Conservation (phyloP, 2,113 vertebrate genomes). For the Nicator chloris region DNA sequence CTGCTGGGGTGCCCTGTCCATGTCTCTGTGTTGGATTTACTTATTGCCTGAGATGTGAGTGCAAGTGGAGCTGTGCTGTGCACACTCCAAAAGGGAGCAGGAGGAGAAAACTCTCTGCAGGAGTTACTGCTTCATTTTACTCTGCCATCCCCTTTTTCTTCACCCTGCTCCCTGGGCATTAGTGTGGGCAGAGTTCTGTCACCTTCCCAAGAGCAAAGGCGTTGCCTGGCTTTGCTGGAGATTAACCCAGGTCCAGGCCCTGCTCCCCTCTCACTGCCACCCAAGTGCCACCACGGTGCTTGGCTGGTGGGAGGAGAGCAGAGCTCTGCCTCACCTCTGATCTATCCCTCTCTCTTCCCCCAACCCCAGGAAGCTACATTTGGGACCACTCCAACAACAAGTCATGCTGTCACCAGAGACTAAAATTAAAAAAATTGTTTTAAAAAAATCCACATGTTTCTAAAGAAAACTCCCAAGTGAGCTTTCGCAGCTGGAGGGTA, state of each 20-base stretch:
- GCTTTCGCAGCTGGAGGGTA: neutral
- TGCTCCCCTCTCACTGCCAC: neutral
- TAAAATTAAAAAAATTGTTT: neutral
- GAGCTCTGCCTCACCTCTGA: neutral
- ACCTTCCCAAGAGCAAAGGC: neutral
- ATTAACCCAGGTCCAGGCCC: neutral
- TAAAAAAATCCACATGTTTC: neutral
- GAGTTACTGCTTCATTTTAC: neutral
- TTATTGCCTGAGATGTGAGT: neutral
- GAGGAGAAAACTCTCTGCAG: neutral
- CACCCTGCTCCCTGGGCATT: neutral
- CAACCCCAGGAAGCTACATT: neutral
- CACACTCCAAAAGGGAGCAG: neutral
- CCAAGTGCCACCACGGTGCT: fast-evolving
- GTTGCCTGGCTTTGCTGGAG: neutral
- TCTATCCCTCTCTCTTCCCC: neutral
- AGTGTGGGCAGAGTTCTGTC: neutral
- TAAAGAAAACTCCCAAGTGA: neutral
- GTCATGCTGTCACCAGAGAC: neutral
- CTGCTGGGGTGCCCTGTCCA: neutral
- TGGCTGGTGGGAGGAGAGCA: neutral
- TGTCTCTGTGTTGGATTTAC: neutral
- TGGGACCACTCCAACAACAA: neutral
- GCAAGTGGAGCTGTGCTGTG: neutral
- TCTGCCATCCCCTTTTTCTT: neutral